Evolutionary conservation across 2,113 vertebrate species (phyloP).

Genomic region (Brachyhypopomus gauderio): DNA sequence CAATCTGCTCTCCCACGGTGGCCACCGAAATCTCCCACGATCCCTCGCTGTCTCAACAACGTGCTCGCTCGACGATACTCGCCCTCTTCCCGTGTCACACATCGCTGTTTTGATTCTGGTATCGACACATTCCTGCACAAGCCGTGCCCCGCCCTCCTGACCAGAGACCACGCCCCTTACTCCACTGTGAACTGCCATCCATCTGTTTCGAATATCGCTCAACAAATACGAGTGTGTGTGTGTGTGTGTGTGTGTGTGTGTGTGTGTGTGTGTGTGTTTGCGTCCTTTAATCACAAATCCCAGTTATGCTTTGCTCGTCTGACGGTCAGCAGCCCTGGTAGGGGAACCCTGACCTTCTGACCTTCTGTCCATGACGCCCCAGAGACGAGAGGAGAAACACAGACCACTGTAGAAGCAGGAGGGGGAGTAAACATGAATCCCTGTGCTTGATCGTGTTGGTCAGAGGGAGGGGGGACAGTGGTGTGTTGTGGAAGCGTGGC

Average conservation of each 20-base stretch:
- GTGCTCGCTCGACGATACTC: neutral
- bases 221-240: neutral
- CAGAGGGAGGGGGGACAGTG: neutral
- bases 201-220: neutral
- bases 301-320: neutral
- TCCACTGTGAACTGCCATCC: neutral
- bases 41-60: constrained; percentile 16
- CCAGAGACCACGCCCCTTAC: neutral
- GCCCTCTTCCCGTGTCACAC: neutral
- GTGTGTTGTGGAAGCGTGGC: constrained; percentile 41
- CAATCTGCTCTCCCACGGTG: constrained; percentile 43
- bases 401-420: too few relatives aligned
- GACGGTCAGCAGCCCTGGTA: neutral
- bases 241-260: neutral
- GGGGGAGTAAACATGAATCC: too few relatives aligned
- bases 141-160: neutral
- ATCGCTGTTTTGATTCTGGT: constrained; percentile 17
- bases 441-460: too few relatives aligned
- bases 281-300: neutral
- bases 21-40: constrained; percentile 39
- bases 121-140: neutral
- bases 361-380: neutral
- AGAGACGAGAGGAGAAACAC: neutral
- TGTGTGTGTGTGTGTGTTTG: neutral
- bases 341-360: constrained; percentile 1